Evolutionary conservation across 2,797 vertebrate genomes (phyloP).

Genomic region (Sebastes steindachneri): DNA sequence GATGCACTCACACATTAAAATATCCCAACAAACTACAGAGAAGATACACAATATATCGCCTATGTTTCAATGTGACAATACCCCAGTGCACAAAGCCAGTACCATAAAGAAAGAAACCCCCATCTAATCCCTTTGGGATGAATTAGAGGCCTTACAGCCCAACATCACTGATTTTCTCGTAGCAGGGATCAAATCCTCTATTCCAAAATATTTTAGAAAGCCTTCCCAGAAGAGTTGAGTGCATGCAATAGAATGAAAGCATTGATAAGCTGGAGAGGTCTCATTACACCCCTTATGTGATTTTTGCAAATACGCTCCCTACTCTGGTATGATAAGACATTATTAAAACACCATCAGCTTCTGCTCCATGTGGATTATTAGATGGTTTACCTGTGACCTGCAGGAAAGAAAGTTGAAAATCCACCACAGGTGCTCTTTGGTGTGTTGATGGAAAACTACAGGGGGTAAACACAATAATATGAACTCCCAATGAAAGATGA

Average conservation of each 20-base stretch:
- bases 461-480: neutral
- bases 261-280: neutral
- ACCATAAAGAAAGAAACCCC: neutral
- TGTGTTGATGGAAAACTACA: constrained; percentile 20
- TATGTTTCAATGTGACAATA: neutral
- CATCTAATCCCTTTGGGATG: neutral
- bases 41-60: neutral
- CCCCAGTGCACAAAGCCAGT: neutral
- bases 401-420: neutral
- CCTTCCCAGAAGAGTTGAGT: neutral
- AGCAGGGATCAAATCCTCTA: neutral
- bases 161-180: neutral
- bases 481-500: neutral
- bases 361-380: neutral
- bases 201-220: neutral
- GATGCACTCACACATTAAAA: constrained; percentile 13
- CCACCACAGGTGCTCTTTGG: neutral
- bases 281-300: neutral
- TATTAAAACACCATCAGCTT: constrained; percentile 7
- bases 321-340: constrained; percentile 5
- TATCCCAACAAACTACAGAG: neutral
- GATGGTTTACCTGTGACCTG: constrained; percentile 8
- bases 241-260: neutral
- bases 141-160: neutral
- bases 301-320: neutral